These are phyloP conservation scores for Ctena decussata DNA, from an alignment of 2,888 invertebrate genomes.

Conservation along the genomic window DNA sequence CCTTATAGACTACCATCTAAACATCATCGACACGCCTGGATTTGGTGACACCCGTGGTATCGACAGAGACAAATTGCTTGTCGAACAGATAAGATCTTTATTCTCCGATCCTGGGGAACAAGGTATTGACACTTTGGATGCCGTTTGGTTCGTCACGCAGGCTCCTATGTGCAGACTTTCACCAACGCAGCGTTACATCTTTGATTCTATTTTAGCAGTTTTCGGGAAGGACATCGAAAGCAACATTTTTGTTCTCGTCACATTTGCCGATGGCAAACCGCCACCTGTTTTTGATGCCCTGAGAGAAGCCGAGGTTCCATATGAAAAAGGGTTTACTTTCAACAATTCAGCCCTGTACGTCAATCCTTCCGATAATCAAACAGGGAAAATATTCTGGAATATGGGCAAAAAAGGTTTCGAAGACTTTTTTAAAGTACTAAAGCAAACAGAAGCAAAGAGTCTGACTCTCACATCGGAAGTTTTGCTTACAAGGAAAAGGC, in stretches of 20 bases:
- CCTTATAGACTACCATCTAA: slow-evolving; percentile 30
- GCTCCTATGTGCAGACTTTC: slow-evolving; percentile 3
- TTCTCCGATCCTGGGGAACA: neutral
- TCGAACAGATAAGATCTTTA: slow-evolving; percentile 33
- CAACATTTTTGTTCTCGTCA: slow-evolving; percentile 14
- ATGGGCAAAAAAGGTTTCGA: slow-evolving; percentile 2
- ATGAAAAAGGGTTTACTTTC: neutral
- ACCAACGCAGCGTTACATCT: slow-evolving; percentile 12
- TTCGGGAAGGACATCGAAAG: slow-evolving; percentile 15
- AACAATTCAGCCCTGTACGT: slow-evolving; percentile 11
- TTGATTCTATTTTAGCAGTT: slow-evolving; percentile 4
- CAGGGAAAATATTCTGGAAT: neutral
- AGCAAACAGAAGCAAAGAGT: neutral
- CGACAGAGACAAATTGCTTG: slow-evolving; percentile 35
- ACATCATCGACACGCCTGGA: slow-evolving; percentile 52
- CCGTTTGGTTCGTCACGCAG: slow-evolving; percentile 5
- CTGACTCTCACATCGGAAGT: slow-evolving; percentile 23
- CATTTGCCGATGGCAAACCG: neutral
- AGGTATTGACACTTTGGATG: slow-evolving; percentile 8
- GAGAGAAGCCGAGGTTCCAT: neutral
- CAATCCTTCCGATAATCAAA: neutral
- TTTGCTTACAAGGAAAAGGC: slow-evolving; percentile 4
- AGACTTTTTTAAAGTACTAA: neutral
- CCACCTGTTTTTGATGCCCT: neutral
- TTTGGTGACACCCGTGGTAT: slow-evolving; percentile 48